A percentile compares a stretch with the other conserved stretches of the same genome.
These are phyloP conservation scores for Drosophila arizonae DNA, from an alignment of 1,140 invertebrate genomes.

Conservation along the genomic window DNA sequence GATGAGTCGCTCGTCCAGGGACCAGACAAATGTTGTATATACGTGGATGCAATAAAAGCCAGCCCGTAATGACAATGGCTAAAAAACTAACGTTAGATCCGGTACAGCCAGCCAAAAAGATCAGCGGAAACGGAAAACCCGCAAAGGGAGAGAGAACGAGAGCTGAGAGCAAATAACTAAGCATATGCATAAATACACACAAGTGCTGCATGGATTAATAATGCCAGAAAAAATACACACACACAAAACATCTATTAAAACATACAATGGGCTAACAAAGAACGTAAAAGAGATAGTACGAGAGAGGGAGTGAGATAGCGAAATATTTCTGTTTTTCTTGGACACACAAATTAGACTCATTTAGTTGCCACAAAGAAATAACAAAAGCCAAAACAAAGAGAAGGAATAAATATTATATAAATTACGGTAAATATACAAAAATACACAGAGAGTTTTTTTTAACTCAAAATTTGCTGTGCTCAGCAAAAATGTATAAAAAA, in stretches of 20 bases:
- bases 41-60: neutral
- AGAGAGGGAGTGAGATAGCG: too few relatives aligned
- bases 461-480: too few relatives aligned
- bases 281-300: neutral
- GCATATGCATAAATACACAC: conserved; percentile 18
- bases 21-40: conserved; percentile 28
- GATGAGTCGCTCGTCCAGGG: conserved; percentile 1
- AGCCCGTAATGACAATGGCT: conserved; percentile 36
- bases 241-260: conserved; percentile 10
- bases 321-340: neutral
- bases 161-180: neutral
- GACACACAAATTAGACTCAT: conserved; percentile 1
- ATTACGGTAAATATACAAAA: too few relatives aligned
- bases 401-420: too few relatives aligned
- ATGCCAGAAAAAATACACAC: neutral
- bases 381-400: neutral
- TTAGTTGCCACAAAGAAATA: neutral
- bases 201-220: conserved; percentile 7
- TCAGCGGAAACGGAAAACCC: neutral
- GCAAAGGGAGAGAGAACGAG: neutral
- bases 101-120: too few relatives aligned
- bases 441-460: too few relatives aligned
- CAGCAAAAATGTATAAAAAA: too few relatives aligned
- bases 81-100: conserved; percentile 23
- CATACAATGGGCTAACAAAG: neutral